Conservation (phyloP, 2,113 vertebrate genomes). For the Etheostoma cragini region DNA sequence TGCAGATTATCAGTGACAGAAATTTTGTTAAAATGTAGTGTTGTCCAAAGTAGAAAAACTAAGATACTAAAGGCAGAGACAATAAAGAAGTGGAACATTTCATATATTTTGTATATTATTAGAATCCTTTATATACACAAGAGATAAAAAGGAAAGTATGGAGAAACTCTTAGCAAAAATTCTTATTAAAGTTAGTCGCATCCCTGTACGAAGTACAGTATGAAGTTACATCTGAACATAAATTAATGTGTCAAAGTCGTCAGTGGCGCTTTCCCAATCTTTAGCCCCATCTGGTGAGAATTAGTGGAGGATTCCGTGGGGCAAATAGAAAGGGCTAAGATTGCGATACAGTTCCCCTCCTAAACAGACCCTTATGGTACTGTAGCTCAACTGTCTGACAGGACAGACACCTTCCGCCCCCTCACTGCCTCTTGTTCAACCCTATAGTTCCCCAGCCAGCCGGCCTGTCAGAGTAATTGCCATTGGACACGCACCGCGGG, state of each 20-base stretch:
- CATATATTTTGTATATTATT: background rate
- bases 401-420: slow-evolving; percentile 7
- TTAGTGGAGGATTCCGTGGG: slow-evolving; percentile 56
- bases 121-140: slow-evolving; percentile 7
- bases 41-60: background rate
- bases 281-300: slow-evolving; percentile 53
- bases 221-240: slow-evolving; percentile 43
- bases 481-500: slow-evolving; percentile 45
- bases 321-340: slow-evolving; percentile 53
- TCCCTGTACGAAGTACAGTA: slow-evolving; percentile 36
- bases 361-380: slow-evolving; percentile 57
- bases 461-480: slow-evolving; percentile 46
- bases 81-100: background rate
- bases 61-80: background rate
- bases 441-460: slow-evolving; percentile 29
- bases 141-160: slow-evolving; percentile 13
- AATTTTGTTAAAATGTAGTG: background rate
- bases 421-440: slow-evolving; percentile 36
- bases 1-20: background rate
- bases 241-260: slow-evolving; percentile 58
- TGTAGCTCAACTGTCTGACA: slow-evolving; percentile 58
- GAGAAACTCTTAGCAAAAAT: background rate
- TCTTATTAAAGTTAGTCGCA: slow-evolving; percentile 44
- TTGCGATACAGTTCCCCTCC: slow-evolving; percentile 45
- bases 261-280: slow-evolving; percentile 25